Evolutionary conservation across 2,113 vertebrate species (phyloP), one percentile per base, ranked within the genome.

Genomic region (Cebus imitator): DNA sequence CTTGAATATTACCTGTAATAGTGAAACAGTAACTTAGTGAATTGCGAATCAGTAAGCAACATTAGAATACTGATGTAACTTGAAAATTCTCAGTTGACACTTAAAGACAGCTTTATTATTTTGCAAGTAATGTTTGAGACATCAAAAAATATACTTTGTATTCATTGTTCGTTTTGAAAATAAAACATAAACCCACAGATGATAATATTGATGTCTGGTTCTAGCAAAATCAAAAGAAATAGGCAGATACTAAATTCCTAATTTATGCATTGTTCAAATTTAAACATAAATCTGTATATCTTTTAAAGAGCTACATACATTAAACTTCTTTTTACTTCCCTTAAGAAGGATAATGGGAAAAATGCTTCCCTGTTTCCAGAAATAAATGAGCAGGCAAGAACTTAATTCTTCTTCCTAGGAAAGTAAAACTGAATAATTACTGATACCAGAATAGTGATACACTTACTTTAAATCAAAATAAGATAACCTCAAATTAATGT

Each of bases 161-260:
- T 91, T 94, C 25, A 83, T 87, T 85, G 20, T 87, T 43, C 25
- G 30, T 91, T 92, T 79, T 87, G 78, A 55, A 87, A 95, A 66
- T 6, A 80, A 43, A 32, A 83, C 5, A 79, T 88, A 48, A 32
- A 25, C 37, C 23, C 20, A 43, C 20, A 81, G 72, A 73, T 75
- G 55, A 37, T 81, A 81, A 76, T 85, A 25, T 68, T 83, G 89
- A 80, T 91, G 20, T 45, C 48, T 94, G 78, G 18, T 48, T 58
- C 40, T 43, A 45, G 73, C 18, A 84, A 85, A 78, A 79, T 68
- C n/a, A 80, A 57, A 79, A 82, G 58, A 87, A 94, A 88, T 94
- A 43, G 75, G 64, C 45, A 96, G 37, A 83, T 87, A 87, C 3
- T 91, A 50, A 87, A 10, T 91, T 61, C 61, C 6, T 85, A 80